phyloP scores from a whole-genome alignment of 37 sponge, comb jelly and placozoan genomes.

The Beroe ovata region DNA sequence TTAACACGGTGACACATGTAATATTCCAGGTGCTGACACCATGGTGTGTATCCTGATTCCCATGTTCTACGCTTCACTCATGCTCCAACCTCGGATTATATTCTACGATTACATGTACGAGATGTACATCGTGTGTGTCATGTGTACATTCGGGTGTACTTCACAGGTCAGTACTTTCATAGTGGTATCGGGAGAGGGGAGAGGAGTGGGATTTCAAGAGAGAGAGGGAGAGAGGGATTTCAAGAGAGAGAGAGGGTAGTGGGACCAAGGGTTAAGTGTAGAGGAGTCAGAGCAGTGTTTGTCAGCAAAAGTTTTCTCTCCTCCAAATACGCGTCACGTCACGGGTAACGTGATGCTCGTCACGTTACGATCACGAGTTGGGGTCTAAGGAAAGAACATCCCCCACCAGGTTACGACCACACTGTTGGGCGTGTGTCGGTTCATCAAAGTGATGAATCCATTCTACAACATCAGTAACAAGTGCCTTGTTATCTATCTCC shows the following conservation, averaged over 20 bases:
- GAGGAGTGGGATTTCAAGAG: too few relatives aligned
- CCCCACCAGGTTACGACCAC: constrained; percentile 28
- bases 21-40: constrained; percentile 52
- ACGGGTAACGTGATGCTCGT: too few relatives aligned
- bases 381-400: too few relatives aligned
- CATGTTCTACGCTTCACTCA: constrained; percentile 22
- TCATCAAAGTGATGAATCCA: constrained; percentile 65
- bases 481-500: constrained; percentile 19
- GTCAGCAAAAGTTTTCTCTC: too few relatives aligned
- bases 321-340: too few relatives aligned
- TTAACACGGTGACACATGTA: too few relatives aligned
- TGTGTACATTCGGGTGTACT: constrained; percentile 63
- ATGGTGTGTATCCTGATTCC: constrained; percentile 54
- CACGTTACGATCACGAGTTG: too few relatives aligned
- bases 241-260: too few relatives aligned
- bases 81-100: constrained; percentile 45
- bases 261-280: too few relatives aligned
- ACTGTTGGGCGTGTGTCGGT: constrained; percentile 9
- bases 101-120: constrained; percentile 68
- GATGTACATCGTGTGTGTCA: constrained; percentile 62
- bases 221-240: too few relatives aligned
- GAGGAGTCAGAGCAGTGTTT: too few relatives aligned
- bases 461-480: constrained; percentile 64
- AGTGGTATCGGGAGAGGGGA: too few relatives aligned
- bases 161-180: constrained; percentile 51